Percentiles rank a stretch among this genome's conserved stretches.
phyloP scores from a whole-genome alignment of 2,888 invertebrate species.

The Dynastes tityus region DNA sequence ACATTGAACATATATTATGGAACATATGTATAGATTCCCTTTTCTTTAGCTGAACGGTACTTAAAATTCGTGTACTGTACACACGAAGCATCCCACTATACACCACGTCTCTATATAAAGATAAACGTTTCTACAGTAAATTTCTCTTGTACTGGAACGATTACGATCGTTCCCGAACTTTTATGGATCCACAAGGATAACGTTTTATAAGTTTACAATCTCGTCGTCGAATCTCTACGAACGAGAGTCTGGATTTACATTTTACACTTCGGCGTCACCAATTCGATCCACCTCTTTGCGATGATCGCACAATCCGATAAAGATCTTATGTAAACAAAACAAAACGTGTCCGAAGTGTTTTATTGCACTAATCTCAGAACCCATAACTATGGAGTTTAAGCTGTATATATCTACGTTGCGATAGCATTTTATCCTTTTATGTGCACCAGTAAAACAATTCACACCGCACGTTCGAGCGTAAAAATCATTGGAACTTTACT shows the following conservation, averaged over 20 bases:
- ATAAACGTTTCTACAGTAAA: too few species aligned
- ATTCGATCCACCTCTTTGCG: constrained; percentile 29
- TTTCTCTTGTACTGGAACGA: too few species aligned
- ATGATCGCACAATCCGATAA: constrained; percentile 37
- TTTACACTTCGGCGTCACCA: constrained; percentile 5
- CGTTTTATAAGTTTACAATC: background rate
- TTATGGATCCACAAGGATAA: background rate
- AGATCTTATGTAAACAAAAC: constrained; percentile 39
- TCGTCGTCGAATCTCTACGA: background rate
- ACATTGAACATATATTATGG: too few species aligned
- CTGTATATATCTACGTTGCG: constrained; percentile 24
- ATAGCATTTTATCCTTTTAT: constrained; percentile 38
- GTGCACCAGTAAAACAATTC: constrained; percentile 44
- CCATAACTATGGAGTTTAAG: constrained; percentile 26
- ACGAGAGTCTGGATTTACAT: constrained; percentile 5
- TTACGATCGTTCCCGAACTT: background rate
- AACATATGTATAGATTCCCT: too few species aligned
- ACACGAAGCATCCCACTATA: too few species aligned
- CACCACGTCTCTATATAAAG: too few species aligned
- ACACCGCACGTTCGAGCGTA: constrained; percentile 38
- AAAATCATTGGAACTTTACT: constrained; percentile 43
- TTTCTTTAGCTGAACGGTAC: too few species aligned
- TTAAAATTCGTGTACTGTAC: too few species aligned
- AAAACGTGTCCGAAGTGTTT: constrained; percentile 35
- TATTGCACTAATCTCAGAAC: constrained; percentile 41